Evolutionary conservation across 2,888 invertebrate species (phyloP).

Genomic region (Xylota segnis): DNA sequence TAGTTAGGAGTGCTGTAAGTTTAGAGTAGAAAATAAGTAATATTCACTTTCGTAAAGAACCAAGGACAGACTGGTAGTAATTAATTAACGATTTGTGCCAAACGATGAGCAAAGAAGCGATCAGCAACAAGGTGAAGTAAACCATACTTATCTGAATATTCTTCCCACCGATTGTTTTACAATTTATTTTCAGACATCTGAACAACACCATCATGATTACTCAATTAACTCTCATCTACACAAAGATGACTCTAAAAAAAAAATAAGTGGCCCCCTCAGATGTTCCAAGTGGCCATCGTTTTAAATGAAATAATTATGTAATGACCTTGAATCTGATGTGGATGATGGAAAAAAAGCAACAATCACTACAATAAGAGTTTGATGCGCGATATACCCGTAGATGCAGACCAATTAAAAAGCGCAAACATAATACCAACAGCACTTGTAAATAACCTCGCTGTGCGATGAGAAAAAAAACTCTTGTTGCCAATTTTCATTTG

Average conservation of each 20-base stretch:
- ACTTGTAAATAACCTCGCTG: constrained; percentile 13
- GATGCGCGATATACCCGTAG: neutral
- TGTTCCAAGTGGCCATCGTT: neutral
- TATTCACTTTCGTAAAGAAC: no score
- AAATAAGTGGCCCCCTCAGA: neutral
- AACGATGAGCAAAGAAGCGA: no score
- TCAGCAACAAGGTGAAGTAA: neutral
- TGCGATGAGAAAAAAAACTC: constrained; percentile 7
- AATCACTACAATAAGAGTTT: neutral
- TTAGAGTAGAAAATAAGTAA: no score
- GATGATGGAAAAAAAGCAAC: neutral
- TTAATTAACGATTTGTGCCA: no score
- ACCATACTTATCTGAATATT: neutral
- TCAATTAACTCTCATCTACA: constrained; percentile 16
- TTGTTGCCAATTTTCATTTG: neutral
- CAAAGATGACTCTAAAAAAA: neutral
- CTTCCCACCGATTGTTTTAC: constrained; percentile 37
- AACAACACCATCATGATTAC: neutral
- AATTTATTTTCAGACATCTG: neutral
- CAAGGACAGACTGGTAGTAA: no score
- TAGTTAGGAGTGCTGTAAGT: no score
- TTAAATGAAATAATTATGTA: constrained; percentile 25
- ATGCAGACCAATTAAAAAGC: constrained; percentile 18
- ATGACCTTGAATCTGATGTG: constrained; percentile 39
- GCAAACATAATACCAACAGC: constrained; percentile 3